Conservation (phyloP, 2,113 vertebrate genomes). For the Erythrocebus patas region DNA sequence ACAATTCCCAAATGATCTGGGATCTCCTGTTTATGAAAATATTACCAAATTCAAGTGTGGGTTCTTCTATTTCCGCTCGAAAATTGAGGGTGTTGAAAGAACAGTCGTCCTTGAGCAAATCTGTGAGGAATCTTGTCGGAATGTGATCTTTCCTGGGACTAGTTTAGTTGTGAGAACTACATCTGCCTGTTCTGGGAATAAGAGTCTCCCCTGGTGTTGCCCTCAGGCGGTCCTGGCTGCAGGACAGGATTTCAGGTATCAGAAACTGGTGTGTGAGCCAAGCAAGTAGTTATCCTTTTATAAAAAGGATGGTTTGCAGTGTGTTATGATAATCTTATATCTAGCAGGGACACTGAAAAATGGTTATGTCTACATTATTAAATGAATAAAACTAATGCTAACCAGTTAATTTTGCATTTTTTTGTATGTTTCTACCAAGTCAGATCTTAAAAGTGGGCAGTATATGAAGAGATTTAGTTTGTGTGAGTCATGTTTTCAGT, state of each 20-base stretch:
- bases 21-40: background rate
- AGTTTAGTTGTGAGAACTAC: background rate
- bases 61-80: background rate
- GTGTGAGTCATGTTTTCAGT: constrained; percentile 74
- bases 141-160: background rate
- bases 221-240: background rate
- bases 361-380: background rate
- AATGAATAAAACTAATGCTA: constrained; percentile 19
- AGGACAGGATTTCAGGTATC: background rate
- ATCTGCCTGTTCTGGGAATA: background rate
- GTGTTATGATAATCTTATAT: background rate
- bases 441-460: constrained; percentile 78
- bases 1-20: background rate
- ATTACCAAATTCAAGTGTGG: background rate
- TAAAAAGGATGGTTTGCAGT: background rate
- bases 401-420: constrained; percentile 29
- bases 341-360: background rate
- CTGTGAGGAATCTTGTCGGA: background rate
- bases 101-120: background rate
- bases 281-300: background rate
- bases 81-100: background rate
- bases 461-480: constrained; percentile 66
- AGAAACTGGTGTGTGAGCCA: background rate
- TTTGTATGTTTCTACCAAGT: constrained; percentile 69
- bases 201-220: fast-evolving